phyloP scores from a whole-genome alignment of 2,113 vertebrate genomes.

The Erythrocercus mccallii region DNA sequence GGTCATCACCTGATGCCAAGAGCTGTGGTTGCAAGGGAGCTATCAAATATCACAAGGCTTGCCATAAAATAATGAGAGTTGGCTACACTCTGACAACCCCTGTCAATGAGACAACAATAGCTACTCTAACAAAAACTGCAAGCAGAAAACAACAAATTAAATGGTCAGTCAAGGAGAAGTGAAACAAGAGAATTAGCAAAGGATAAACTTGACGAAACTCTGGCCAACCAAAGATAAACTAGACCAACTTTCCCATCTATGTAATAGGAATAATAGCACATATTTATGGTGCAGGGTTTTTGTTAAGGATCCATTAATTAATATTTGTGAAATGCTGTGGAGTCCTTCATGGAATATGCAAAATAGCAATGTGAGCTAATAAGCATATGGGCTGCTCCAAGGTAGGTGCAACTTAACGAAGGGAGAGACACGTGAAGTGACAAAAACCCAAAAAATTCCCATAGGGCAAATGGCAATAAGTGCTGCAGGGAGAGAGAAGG shows the following conservation, averaged over 20 bases:
- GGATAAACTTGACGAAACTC: background rate
- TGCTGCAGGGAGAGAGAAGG: background rate
- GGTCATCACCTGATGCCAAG: background rate
- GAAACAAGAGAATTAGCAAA: background rate
- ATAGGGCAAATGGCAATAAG: background rate
- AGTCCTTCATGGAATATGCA: background rate
- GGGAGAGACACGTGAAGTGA: background rate
- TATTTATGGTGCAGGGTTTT: background rate
- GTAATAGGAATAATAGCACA: background rate
- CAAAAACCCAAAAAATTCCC: background rate
- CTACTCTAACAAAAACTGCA: background rate
- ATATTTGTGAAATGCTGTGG: background rate
- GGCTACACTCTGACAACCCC: background rate
- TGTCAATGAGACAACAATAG: background rate
- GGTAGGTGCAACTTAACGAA: background rate
- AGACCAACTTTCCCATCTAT: background rate
- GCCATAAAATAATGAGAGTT: background rate
- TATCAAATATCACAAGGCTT: conserved; percentile 2
- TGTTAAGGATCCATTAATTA: background rate
- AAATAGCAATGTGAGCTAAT: background rate
- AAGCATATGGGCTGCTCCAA: background rate
- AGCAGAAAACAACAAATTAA: background rate
- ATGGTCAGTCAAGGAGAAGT: background rate
- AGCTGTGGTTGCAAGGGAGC: background rate
- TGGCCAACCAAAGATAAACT: background rate